Conservation (phyloP, 2,797 vertebrate genomes). For the Characodon lateralis region DNA sequence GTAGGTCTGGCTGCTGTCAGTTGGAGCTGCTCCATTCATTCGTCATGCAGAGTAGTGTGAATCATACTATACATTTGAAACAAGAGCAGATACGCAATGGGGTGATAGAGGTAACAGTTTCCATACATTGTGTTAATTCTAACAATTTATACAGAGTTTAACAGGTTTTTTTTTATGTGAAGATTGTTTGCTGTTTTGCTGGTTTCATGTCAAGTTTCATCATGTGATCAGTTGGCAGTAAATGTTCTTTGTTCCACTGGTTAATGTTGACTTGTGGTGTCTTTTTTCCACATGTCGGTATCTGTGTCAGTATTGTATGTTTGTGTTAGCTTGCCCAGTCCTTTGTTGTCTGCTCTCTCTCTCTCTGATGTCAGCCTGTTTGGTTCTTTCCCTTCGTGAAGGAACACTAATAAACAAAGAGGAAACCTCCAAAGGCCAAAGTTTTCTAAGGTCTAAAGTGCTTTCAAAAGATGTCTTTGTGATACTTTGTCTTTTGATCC, state of each 20-base stretch:
- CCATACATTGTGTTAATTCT: not conserved
- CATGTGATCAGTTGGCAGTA: not conserved
- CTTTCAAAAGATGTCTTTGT: slow-evolving; percentile 61
- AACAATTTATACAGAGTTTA: not conserved
- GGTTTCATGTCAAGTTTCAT: not conserved
- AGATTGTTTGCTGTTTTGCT: not conserved
- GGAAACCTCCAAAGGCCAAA: slow-evolving; percentile 48
- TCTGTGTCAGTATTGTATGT: slow-evolving; percentile 16
- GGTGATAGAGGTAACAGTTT: not conserved
- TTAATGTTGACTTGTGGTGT: not conserved
- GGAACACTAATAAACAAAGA: slow-evolving; percentile 56
- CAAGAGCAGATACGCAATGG: not conserved
- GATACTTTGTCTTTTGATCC: slow-evolving; percentile 53
- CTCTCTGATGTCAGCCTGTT: slow-evolving; percentile 39
- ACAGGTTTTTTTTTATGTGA: not conserved
- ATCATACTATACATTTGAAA: not conserved
- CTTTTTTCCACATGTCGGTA: not conserved
- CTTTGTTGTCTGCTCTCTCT: slow-evolving; percentile 29
- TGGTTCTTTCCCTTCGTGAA: slow-evolving; percentile 47
- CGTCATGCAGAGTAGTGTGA: not conserved
- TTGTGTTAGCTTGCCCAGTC: slow-evolving; percentile 10
- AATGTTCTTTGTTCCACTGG: not conserved
- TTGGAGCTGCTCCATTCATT: too few relatives aligned
- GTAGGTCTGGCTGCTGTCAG: too few relatives aligned
- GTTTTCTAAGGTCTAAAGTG: slow-evolving; percentile 33